These are phyloP conservation scores for Caenorhabditis sp. DNA, from an alignment of 2,888 invertebrate genomes.

Conservation along the genomic window DNA sequence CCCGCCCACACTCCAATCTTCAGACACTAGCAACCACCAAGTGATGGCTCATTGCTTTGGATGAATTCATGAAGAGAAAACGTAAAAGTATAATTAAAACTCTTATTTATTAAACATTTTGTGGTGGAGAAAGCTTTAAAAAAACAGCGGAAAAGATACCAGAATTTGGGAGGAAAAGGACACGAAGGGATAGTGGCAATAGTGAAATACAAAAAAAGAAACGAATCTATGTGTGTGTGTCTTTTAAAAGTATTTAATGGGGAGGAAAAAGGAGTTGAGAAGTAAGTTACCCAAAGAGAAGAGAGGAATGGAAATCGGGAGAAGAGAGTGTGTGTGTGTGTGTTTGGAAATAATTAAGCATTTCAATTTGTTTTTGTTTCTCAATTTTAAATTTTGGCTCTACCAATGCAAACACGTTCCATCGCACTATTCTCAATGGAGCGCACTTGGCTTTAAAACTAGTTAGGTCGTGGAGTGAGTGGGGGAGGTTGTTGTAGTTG, in stretches of 20 bases:
- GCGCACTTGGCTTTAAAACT: no score
- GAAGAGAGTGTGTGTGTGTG: background rate
- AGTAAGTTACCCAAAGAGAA: constrained; percentile 18
- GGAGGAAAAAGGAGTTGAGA: constrained; percentile 1
- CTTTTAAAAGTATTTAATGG: background rate
- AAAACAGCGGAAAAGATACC: constrained; percentile 26
- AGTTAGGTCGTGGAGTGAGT: no score
- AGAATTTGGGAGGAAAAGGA: constrained; percentile 40
- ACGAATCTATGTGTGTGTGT: no score
- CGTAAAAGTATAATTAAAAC: background rate
- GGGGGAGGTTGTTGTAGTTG: background rate
- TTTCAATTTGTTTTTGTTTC: constrained; percentile 24
- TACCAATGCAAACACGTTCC: constrained; percentile 3
- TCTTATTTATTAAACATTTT: background rate
- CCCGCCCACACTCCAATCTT: background rate
- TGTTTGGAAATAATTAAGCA: constrained; percentile 30
- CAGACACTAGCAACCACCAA: constrained; percentile 1
- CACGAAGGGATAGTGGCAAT: constrained; percentile 41
- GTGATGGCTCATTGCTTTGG: background rate
- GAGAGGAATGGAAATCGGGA: constrained; percentile 16
- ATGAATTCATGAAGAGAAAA: no score
- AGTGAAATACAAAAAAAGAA: background rate
- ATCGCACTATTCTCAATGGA: no score
- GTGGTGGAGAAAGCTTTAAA: background rate
- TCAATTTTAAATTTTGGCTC: background rate